Evolutionary conservation across 2,113 vertebrate genomes (phyloP).

Genomic region (Ceratotherium simum): DNA sequence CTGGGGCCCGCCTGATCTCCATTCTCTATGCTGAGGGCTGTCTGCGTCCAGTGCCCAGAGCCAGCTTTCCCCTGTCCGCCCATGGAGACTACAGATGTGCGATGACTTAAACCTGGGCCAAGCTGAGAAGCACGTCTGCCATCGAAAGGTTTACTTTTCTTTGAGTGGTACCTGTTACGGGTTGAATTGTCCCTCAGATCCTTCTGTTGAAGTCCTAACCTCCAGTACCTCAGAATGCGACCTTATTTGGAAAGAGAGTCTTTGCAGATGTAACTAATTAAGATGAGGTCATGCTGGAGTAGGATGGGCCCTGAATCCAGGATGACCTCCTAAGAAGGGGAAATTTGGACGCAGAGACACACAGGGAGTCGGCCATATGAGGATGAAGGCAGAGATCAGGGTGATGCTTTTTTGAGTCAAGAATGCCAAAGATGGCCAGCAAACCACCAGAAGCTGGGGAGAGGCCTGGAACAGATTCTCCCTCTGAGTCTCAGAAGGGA

Average conservation of each 20-base stretch:
- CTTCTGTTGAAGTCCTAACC: too few relatives aligned
- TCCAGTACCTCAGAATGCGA: too few relatives aligned
- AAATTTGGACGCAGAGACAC: not conserved
- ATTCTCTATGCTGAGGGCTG: accelerated
- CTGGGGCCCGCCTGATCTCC: accelerated
- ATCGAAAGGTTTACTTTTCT: not conserved
- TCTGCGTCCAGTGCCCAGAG: too few relatives aligned
- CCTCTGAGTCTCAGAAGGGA: not conserved
- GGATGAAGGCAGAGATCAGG: not conserved
- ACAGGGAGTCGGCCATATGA: not conserved
- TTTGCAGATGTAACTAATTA: too few relatives aligned
- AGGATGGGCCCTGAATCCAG: too few relatives aligned
- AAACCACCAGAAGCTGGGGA: not conserved
- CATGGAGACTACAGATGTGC: too few relatives aligned
- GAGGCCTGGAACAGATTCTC: not conserved
- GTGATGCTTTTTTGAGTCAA: not conserved
- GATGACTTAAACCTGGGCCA: not conserved
- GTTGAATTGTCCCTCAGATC: not conserved
- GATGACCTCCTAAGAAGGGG: not conserved
- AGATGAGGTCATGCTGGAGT: not conserved
- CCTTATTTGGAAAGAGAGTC: too few relatives aligned
- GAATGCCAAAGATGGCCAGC: not conserved
- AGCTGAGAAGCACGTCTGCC: not conserved
- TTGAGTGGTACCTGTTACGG: not conserved
- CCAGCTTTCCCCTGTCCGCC: not conserved